Percentiles rank a stretch among this genome's conserved stretches.
Conservation (phyloP, 2,797 vertebrate genomes). For the Astyanax mexicanus region DNA sequence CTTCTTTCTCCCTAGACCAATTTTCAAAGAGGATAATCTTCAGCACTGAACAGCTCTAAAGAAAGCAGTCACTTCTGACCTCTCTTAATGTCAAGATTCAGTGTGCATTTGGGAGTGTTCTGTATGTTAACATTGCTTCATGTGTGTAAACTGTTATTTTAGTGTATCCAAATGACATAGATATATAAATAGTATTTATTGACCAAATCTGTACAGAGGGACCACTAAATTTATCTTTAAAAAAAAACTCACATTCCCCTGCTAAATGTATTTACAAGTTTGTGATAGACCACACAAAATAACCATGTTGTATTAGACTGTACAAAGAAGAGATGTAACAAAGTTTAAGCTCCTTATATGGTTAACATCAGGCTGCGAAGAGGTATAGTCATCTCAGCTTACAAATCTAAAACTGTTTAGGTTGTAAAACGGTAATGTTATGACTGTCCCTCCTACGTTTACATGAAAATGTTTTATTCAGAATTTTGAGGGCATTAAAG, state of each 20-base stretch:
- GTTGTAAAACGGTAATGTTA: neutral
- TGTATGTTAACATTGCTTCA: neutral
- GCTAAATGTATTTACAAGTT: neutral
- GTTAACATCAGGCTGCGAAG: neutral
- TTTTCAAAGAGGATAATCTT: constrained; percentile 18
- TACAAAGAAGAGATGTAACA: neutral
- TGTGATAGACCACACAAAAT: constrained; percentile 14
- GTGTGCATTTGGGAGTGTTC: constrained; percentile 8
- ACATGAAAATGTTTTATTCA: neutral
- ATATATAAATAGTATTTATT: constrained; percentile 54
- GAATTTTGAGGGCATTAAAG: neutral
- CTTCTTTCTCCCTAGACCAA: neutral
- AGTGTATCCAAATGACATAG: constrained; percentile 1
- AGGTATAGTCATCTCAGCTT: neutral
- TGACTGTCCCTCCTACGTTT: neutral
- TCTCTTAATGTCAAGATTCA: constrained; percentile 20
- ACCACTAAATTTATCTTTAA: constrained; percentile 23
- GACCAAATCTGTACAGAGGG: constrained; percentile 43
- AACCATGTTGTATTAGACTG: neutral
- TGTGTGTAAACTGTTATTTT: constrained; percentile 13
- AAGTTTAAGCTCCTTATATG: neutral
- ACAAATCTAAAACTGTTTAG: neutral
- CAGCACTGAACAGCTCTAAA: constrained; percentile 34
- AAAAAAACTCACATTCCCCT: constrained; percentile 17
- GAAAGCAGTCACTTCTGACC: constrained; percentile 8